Evolutionary conservation across 1,140 invertebrate species (phyloP).

Genomic region (Drosophila truncata): DNA sequence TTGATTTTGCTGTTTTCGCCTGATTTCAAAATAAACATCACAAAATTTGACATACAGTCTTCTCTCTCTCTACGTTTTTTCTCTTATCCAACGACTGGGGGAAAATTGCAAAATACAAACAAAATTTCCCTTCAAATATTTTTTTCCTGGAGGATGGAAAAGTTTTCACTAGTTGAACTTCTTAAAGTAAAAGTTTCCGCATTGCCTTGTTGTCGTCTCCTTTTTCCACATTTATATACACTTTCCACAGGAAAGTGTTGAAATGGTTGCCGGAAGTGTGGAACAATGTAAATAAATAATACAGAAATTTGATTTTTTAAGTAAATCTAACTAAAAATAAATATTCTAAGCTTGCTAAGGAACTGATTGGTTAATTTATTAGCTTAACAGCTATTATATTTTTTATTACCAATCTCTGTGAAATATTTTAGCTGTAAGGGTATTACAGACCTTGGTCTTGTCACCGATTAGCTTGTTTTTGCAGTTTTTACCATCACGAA

Average conservation of each 20-base stretch:
- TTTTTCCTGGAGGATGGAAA: constrained; percentile 34
- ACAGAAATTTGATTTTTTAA: too few relatives aligned
- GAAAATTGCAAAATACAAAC: constrained; percentile 15
- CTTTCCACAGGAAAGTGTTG: constrained; percentile 1
- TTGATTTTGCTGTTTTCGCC: constrained; percentile 68
- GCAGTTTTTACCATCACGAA: constrained; percentile 19
- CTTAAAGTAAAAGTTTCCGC: constrained; percentile 46
- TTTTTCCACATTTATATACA: constrained; percentile 18
- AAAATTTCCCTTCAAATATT: constrained; percentile 17
- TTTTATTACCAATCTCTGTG: neutral
- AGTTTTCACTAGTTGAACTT: constrained; percentile 62
- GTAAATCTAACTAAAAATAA: too few relatives aligned
- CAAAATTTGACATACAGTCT: constrained; percentile 43
- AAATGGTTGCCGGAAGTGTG: neutral
- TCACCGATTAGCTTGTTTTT: constrained; percentile 4
- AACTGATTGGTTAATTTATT: too few relatives aligned
- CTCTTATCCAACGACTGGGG: neutral
- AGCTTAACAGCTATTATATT: neutral
- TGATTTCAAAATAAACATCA: constrained; percentile 70
- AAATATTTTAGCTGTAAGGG: neutral
- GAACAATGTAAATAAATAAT: neutral
- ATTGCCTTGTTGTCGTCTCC: constrained; percentile 38
- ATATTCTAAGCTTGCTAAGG: too few relatives aligned
- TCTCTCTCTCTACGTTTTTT: neutral
- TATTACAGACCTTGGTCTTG: neutral